These are phyloP conservation scores for Fistularia tabacaria DNA, from an alignment of 2,797 vertebrate genomes.

Conservation along the genomic window DNA sequence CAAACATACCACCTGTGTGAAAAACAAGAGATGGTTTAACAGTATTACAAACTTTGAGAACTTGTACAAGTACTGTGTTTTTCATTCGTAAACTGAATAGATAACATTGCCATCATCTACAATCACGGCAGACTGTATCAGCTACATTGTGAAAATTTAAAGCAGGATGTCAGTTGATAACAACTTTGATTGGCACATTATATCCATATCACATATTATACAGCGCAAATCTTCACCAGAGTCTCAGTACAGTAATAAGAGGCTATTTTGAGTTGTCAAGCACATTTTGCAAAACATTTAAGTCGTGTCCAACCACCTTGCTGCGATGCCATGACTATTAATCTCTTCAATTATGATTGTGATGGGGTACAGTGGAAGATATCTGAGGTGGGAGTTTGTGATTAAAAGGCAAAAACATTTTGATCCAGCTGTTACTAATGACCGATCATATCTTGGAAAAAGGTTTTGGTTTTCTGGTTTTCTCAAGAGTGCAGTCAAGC, in stretches of 20 bases:
- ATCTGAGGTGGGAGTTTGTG: slow-evolving; percentile 31
- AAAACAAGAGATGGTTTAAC: slow-evolving; percentile 76
- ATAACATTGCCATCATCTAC: slow-evolving; percentile 56
- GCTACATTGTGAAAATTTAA: slow-evolving; percentile 52
- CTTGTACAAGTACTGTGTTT: slow-evolving; percentile 71
- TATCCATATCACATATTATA: slow-evolving; percentile 53
- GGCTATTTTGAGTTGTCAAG: slow-evolving; percentile 23
- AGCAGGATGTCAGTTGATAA: slow-evolving; percentile 47
- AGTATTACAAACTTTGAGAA: slow-evolving; percentile 77
- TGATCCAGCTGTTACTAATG: slow-evolving; percentile 4
- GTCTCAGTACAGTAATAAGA: slow-evolving; percentile 17
- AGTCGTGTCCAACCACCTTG: slow-evolving; percentile 33
- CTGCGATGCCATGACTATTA: slow-evolving; percentile 27
- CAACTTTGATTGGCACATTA: slow-evolving; percentile 60
- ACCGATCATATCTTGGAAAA: background rate
- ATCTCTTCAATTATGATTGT: slow-evolving; percentile 30
- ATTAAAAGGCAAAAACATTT: slow-evolving; percentile 28
- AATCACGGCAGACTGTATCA: slow-evolving; percentile 58
- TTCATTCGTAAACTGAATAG: slow-evolving; percentile 47
- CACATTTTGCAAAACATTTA: slow-evolving; percentile 39
- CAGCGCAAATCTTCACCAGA: slow-evolving; percentile 47
- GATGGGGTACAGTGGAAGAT: slow-evolving; percentile 33
- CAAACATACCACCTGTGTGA: slow-evolving; percentile 80
- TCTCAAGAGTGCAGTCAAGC: slow-evolving; percentile 5
- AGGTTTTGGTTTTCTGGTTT: slow-evolving; percentile 1